Evolutionary conservation across 1,140 invertebrate genomes (phyloP).

Genomic region (Penaeus vannamei): DNA sequence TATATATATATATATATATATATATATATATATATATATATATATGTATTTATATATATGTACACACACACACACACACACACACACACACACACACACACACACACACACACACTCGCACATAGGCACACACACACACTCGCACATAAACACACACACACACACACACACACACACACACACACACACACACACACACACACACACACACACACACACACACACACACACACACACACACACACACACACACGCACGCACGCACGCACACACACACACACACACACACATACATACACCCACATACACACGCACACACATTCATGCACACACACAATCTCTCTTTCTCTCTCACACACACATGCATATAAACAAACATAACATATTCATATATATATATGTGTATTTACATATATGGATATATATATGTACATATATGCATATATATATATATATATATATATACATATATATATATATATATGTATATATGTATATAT

Average conservation of each 20-base stretch:
- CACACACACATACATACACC: constrained; percentile 5
- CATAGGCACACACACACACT: too few species aligned
- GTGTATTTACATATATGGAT: too few species aligned
- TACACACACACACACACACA: too few species aligned
- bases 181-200: constrained; percentile 11
- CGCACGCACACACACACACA: constrained; percentile 10
- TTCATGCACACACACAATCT: too few species aligned
- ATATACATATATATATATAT: constrained; percentile 14
- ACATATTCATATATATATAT: too few species aligned
- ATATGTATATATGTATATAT: too few species aligned
- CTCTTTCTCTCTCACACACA: not conserved
- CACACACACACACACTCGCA: too few species aligned
- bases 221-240: constrained; percentile 11
- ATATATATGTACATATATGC: constrained; percentile 5
- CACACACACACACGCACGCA: constrained; percentile 10
- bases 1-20: too few species aligned
- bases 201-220: constrained; percentile 11
- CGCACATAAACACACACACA: too few species aligned
- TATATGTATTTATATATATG: too few species aligned
- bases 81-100: too few species aligned
- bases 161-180: constrained; percentile 11
- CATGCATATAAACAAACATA: not conserved
- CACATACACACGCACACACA: constrained; percentile 11
- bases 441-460: constrained; percentile 16
- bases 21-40: too few species aligned